Evolutionary conservation across 2,888 invertebrate species (phyloP).

Genomic region (Agrotis exclamationis): DNA sequence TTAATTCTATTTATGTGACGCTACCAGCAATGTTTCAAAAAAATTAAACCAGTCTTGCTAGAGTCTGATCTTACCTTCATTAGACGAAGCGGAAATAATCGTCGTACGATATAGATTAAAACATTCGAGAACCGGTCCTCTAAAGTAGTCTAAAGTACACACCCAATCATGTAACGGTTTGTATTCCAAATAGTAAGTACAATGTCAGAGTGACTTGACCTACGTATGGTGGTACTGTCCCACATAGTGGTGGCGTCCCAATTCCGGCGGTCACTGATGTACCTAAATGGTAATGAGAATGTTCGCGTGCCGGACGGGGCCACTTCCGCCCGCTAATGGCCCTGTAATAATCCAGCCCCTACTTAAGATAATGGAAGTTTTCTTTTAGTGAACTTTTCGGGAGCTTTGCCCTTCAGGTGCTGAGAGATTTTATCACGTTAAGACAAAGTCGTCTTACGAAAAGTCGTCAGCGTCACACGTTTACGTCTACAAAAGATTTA

Average conservation of each 20-base stretch:
- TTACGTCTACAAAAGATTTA: conserved; percentile 13
- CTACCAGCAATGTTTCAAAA: background rate
- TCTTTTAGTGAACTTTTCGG: conserved; percentile 53
- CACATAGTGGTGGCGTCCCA: conserved; percentile 45
- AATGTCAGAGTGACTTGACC: conserved; percentile 37
- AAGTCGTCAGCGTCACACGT: background rate
- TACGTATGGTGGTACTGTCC: conserved; percentile 37
- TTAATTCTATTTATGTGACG: background rate
- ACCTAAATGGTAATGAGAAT: conserved; percentile 59
- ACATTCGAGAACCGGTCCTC: conserved; percentile 5
- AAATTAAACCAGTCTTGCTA: background rate
- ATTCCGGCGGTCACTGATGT: conserved; percentile 47
- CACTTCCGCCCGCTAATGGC: conserved; percentile 70
- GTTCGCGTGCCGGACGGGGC: conserved; percentile 64
- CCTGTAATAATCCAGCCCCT: conserved; percentile 64
- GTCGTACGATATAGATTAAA: background rate
- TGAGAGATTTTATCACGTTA: conserved; percentile 24
- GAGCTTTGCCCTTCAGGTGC: conserved; percentile 39
- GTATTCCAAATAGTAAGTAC: conserved; percentile 35
- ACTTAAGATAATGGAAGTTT: conserved; percentile 57
- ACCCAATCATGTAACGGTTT: conserved; percentile 38
- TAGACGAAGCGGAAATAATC: background rate
- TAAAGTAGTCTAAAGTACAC: conserved; percentile 22
- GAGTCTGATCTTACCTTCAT: background rate
- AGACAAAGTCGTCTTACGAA: conserved; percentile 18